phyloP scores from a whole-genome alignment of 1,140 invertebrate genomes.

The Nylanderia fulva region DNA sequence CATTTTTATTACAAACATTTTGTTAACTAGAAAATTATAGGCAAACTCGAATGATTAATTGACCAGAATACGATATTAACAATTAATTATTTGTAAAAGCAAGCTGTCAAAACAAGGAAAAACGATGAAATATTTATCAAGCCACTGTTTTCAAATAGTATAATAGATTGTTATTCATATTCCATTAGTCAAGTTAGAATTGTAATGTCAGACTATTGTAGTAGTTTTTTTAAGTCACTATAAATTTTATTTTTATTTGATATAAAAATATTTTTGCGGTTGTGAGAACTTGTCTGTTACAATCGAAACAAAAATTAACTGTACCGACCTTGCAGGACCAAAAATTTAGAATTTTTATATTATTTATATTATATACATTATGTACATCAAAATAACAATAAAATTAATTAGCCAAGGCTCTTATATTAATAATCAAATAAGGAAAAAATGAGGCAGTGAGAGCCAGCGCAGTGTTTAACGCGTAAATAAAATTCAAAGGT shows the following conservation, averaged over 20 bases:
- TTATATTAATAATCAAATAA: too few relatives aligned
- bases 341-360: not conserved
- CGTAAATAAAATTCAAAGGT: too few relatives aligned
- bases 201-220: not conserved
- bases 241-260: not conserved
- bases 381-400: too few relatives aligned
- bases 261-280: not conserved
- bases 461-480: too few relatives aligned
- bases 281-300: not conserved
- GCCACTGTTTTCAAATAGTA: not conserved
- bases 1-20: not conserved
- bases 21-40: not conserved
- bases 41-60: conserved; percentile 7
- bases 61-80: not conserved
- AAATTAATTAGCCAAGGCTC: too few relatives aligned
- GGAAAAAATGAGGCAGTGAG: too few relatives aligned
- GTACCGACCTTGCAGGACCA: not conserved
- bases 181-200: not conserved
- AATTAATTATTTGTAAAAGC: conserved; percentile 21
- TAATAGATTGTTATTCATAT: too few relatives aligned
- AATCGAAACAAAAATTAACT: not conserved
- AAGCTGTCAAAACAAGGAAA: not conserved
- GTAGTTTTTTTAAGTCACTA: not conserved
- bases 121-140: not conserved
- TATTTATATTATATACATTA: not conserved